Base-by-base conservation (phyloP, 2,888 invertebrate genomes). In the Trichopria drosophilae region DNA sequence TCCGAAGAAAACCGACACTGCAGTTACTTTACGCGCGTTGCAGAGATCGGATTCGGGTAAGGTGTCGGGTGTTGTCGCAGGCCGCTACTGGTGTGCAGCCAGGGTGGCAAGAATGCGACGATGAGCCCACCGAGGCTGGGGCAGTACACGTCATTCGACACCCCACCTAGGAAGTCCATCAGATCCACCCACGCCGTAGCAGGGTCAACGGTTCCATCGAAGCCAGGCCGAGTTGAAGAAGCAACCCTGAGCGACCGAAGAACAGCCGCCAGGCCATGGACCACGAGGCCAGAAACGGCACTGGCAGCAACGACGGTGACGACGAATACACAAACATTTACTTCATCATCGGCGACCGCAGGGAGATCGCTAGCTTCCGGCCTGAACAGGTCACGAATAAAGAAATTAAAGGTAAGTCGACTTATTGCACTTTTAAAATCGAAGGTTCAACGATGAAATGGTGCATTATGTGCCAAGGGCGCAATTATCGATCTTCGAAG, bases 31-130 rank as follows among this genome's bases (percentile, higher is more conserved):
- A 36, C 23, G 42, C 10, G 16, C 31, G 51, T 51, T 47, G 55
- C 55, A 41, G 18, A 16, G 5, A 9, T 4, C 16, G 22, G 5
- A 10, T 9, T 20, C 9, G n/a, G 12, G 12, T 9, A 18, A 6
- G n/a, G 13, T 6, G 35, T 31, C 58, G 53, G 46, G 53, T 37
- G 54, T 48, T 57, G 62, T 64, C 59, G 63, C 62, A 62, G 62
- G 59, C 64, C 10, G 62, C 61, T 60, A 60, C 59, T 60, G 64
- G 63, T 60, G 62, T 20, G 12, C 9, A 10, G 43, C 61, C 63
- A 62, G 65, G 64, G 61, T 66, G 63, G 65, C 65, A 68, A 70
- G 70, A 69, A 72, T 74, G 72, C 73, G 70, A 73, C 71, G 73
- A 74, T 74, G 74, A 74, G 71, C 70, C 69, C 71, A 64, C 61